Percentiles rank a stretch among this genome's conserved stretches.
phyloP scores from a whole-genome alignment of 2,113 vertebrate genomes.

The Gila orcuttii region DNA sequence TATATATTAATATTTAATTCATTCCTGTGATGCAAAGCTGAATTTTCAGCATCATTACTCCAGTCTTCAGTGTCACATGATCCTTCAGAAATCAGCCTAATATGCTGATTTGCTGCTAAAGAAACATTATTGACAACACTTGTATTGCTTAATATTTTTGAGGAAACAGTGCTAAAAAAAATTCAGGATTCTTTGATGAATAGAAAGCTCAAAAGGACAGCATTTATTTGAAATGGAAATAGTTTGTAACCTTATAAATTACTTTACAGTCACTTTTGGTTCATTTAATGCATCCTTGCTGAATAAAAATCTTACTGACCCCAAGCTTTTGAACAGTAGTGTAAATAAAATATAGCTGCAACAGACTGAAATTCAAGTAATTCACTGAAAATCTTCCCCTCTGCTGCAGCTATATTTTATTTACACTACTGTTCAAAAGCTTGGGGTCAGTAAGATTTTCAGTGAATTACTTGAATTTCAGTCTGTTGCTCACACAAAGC shows the following conservation, averaged over 20 bases:
- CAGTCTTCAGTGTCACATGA: neutral
- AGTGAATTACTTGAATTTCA: neutral
- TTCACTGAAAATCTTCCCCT: neutral
- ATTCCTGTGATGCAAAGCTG: neutral
- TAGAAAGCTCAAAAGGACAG: neutral
- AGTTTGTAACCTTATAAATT: neutral
- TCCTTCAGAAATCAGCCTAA: neutral
- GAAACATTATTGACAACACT: neutral
- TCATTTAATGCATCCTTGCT: neutral
- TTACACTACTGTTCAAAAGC: too few relatives aligned
- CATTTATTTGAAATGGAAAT: neutral
- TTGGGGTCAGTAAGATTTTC: neutral
- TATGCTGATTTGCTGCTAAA: neutral
- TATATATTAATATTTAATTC: neutral
- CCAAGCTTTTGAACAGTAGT: too few relatives aligned
- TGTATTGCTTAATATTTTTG: neutral
- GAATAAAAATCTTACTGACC: too few relatives aligned
- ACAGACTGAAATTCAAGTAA: too few relatives aligned
- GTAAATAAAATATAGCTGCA: neutral
- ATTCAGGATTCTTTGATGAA: neutral
- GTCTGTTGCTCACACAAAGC: neutral
- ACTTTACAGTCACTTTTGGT: neutral
- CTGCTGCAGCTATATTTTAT: neutral
- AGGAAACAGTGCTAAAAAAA: neutral
- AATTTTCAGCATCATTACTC: neutral